Conservation (phyloP, 2,888 invertebrate genomes). For the Auanema sp. region DNA sequence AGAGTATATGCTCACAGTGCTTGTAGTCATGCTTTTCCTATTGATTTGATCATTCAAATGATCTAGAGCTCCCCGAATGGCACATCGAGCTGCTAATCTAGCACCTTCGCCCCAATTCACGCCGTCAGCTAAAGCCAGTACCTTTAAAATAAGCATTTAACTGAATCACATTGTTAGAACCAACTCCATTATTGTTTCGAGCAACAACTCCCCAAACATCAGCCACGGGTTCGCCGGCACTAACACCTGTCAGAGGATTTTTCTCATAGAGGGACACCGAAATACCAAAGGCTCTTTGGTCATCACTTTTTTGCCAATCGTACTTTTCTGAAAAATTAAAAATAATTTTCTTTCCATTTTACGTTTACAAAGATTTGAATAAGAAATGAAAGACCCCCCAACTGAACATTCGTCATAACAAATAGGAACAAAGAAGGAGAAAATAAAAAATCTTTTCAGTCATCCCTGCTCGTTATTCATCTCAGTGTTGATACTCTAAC, state of each 20-base stretch:
- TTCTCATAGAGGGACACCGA: slow-evolving; percentile 81
- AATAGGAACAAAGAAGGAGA: no score
- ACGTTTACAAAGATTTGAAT: background rate
- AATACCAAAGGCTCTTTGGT: slow-evolving; percentile 73
- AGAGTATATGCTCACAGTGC: slow-evolving; percentile 33
- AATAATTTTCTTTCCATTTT: slow-evolving; percentile 1
- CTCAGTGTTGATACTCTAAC: no score
- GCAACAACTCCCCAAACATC: slow-evolving; percentile 80
- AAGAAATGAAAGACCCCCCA: no score
- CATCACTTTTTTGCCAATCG: slow-evolving; percentile 69
- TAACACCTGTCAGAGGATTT: slow-evolving; percentile 76
- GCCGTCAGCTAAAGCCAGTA: slow-evolving; percentile 83
- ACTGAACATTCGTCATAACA: no score
- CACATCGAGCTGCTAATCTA: slow-evolving; percentile 69
- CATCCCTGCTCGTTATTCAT: no score
- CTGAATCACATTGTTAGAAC: slow-evolving; percentile 1
- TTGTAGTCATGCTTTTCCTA: slow-evolving; percentile 34
- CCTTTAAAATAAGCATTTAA: slow-evolving; percentile 39
- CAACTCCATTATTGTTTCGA: slow-evolving; percentile 72
- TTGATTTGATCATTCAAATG: slow-evolving; percentile 72
- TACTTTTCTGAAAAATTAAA: slow-evolving; percentile 33
- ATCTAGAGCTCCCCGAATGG: slow-evolving; percentile 81
- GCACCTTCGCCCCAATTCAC: slow-evolving; percentile 91
- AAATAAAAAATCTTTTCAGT: no score
- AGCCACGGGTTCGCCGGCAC: slow-evolving; percentile 77